These are phyloP conservation scores for Melanostoma mellinum DNA, from an alignment of 2,888 invertebrate genomes.

Conservation along the genomic window DNA sequence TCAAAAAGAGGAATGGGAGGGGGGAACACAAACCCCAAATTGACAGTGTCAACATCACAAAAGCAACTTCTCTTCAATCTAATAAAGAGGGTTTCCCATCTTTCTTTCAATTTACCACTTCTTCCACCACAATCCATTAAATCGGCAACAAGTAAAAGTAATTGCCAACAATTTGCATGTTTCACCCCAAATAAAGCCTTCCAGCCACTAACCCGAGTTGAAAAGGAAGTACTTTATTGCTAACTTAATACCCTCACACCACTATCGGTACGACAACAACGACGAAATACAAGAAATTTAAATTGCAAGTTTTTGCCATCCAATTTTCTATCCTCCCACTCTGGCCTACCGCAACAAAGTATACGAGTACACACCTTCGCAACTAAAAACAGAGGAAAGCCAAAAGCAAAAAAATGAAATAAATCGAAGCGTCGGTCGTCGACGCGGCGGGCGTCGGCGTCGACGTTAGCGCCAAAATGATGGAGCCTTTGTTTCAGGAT, in stretches of 20 bases:
- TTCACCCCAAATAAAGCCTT: too few species aligned
- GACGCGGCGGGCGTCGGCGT: slow-evolving; percentile 6
- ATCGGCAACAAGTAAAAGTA: too few species aligned
- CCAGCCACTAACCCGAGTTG: background rate
- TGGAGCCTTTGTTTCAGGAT: slow-evolving; percentile 42
- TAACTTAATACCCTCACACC: background rate
- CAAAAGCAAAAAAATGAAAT: background rate
- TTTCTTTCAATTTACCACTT: too few species aligned
- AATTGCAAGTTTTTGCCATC: slow-evolving; percentile 27
- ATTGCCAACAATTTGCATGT: too few species aligned
- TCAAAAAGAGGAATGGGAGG: too few species aligned
- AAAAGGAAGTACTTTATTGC: slow-evolving; percentile 10
- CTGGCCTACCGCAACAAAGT: background rate
- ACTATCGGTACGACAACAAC: background rate
- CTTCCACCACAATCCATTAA: too few species aligned
- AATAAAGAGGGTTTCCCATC: too few species aligned
- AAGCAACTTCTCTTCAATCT: too few species aligned
- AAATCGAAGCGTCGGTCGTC: too few species aligned
- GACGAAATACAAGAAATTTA: slow-evolving; percentile 9
- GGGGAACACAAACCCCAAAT: too few species aligned
- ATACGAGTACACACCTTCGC: background rate
- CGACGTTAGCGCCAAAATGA: slow-evolving; percentile 35
- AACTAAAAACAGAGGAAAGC: background rate
- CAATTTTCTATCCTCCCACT: slow-evolving; percentile 18
- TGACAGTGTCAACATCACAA: too few species aligned